These are phyloP conservation scores for Epirrhoe tristata DNA, from an alignment of 2,888 invertebrate species.

Conservation along the genomic window DNA sequence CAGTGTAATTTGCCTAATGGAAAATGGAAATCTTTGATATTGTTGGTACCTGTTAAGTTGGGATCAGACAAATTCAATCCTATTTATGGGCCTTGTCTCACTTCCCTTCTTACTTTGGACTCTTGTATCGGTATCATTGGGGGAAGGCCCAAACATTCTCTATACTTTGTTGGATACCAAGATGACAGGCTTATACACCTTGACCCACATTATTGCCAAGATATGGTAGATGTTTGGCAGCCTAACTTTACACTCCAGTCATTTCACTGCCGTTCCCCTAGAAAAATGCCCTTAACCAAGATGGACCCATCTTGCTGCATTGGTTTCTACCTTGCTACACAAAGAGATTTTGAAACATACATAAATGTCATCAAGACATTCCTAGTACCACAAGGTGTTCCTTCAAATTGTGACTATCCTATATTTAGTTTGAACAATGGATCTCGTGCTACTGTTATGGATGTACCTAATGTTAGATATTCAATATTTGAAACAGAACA, in stretches of 20 bases:
- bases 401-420: slow-evolving; percentile 89
- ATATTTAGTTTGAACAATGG: slow-evolving; percentile 93
- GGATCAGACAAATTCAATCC: slow-evolving; percentile 95
- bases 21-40: slow-evolving; percentile 91
- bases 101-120: slow-evolving; percentile 91
- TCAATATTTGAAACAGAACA: slow-evolving; percentile 84
- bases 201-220: slow-evolving; percentile 98
- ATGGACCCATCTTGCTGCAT: slow-evolving; percentile 97
- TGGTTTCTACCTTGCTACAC: slow-evolving; percentile 93
- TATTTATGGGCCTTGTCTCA: slow-evolving; percentile 93
- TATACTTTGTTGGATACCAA: slow-evolving; percentile 97
- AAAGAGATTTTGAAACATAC: slow-evolving; percentile 91
- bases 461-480: slow-evolving; percentile 83
- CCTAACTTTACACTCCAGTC: slow-evolving; percentile 91
- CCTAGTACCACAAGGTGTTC: slow-evolving; percentile 74
- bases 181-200: slow-evolving; percentile 96
- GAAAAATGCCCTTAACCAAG: slow-evolving; percentile 93
- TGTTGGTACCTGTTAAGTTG: slow-evolving; percentile 93
- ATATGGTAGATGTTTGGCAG: slow-evolving; percentile 93
- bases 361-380: slow-evolving; percentile 88
- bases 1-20: slow-evolving; percentile 85
- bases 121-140: slow-evolving; percentile 96
- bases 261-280: slow-evolving; percentile 94
- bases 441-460: slow-evolving; percentile 86
- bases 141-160: slow-evolving; percentile 95